Conservation (phyloP, 2,888 invertebrate genomes). For the Seladonia tumulorum region DNA sequence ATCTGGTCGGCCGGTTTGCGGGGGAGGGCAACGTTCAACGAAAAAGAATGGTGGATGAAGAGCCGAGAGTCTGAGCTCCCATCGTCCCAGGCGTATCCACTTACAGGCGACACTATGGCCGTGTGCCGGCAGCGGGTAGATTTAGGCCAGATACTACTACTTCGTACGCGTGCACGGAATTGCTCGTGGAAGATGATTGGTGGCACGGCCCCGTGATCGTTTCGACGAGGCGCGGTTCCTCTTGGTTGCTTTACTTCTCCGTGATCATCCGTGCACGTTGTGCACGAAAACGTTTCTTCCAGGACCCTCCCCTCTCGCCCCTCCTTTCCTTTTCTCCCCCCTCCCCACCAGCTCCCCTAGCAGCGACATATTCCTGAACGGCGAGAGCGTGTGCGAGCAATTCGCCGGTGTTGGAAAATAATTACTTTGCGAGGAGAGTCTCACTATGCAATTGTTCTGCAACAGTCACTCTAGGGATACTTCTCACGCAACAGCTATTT, state of each 20-base stretch:
- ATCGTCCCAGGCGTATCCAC: conserved; percentile 83
- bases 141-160: conserved; percentile 71
- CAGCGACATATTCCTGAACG: neutral
- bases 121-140: conserved; percentile 69
- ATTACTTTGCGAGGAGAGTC: conserved; percentile 37
- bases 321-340: too few species aligned
- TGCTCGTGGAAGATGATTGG: conserved; percentile 36
- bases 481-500: conserved; percentile 37
- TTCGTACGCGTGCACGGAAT: conserved; percentile 49
- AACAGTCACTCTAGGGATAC: conserved; percentile 15
- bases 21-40: conserved; percentile 53
- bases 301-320: neutral
- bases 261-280: neutral
- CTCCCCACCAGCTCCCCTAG: neutral
- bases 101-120: conserved; percentile 81
- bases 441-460: conserved; percentile 35
- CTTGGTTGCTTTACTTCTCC: neutral
- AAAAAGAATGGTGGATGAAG: conserved; percentile 68
- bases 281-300: neutral
- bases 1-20: conserved; percentile 56
- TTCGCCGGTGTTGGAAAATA: conserved; percentile 15
- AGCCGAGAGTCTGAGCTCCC: conserved; percentile 60
- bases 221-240: neutral
- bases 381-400: neutral
- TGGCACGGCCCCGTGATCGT: neutral